Conservation (phyloP, 2,888 invertebrate species). For the Spodoptera exigua region DNA sequence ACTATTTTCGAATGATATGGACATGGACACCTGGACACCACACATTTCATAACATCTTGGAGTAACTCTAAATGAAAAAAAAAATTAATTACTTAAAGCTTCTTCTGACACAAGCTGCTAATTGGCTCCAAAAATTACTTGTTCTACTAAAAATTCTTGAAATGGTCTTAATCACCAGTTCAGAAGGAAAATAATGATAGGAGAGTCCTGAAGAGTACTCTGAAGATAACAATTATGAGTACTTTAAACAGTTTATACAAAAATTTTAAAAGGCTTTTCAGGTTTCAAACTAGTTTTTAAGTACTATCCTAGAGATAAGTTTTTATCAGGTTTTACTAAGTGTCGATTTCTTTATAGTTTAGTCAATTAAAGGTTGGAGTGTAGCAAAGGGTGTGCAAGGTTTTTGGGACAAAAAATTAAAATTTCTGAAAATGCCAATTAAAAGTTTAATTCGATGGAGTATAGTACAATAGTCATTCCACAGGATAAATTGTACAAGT, state of each 20-base stretch:
- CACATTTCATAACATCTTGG: no score
- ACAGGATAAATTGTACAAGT: neutral
- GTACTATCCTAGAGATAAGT: slow-evolving; percentile 12
- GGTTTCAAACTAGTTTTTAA: slow-evolving; percentile 1
- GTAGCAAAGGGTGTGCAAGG: no score
- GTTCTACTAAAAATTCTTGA: neutral
- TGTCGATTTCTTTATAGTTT: slow-evolving; percentile 10
- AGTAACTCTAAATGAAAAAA: no score
- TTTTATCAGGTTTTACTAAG: slow-evolving; percentile 16
- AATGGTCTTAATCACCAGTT: neutral
- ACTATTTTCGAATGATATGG: no score
- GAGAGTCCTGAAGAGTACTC: slow-evolving; percentile 16
- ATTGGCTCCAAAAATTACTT: no score
- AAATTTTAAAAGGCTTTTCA: slow-evolving; percentile 37
- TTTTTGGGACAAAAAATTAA: no score
- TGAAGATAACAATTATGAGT: slow-evolving; percentile 44
- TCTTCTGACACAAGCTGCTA: no score
- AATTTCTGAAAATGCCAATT: no score
- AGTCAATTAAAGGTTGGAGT: neutral
- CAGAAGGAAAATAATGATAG: slow-evolving; percentile 9
- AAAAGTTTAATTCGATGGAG: neutral
- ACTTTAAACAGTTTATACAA: slow-evolving; percentile 30
- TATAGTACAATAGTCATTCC: neutral
- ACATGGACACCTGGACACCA: no score
- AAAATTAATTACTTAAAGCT: no score